Percentiles rank a stretch among this genome's conserved stretches.
These are phyloP conservation scores for Ctenodactylus gundi DNA, from an alignment of 2,113 vertebrate species.

Conservation along the genomic window DNA sequence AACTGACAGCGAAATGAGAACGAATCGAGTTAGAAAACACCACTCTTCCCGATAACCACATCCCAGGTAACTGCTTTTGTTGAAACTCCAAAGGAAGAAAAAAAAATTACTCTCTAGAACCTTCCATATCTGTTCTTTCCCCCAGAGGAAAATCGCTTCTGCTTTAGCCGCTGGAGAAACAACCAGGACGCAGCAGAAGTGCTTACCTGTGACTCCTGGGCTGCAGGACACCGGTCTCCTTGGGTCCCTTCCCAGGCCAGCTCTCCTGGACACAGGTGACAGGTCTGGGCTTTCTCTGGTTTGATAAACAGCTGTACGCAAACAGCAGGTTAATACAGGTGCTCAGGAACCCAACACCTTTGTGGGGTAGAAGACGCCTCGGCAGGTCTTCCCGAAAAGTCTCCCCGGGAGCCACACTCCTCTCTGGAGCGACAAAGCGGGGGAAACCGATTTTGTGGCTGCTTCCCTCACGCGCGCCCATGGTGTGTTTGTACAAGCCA, in stretches of 20 bases:
- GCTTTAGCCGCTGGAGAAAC: background rate
- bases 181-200: background rate
- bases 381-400: constrained; percentile 60
- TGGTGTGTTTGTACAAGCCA: constrained; percentile 40
- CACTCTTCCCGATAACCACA: background rate
- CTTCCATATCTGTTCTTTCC: background rate
- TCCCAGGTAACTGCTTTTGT: constrained; percentile 45
- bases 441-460: constrained; percentile 37
- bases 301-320: constrained; percentile 46
- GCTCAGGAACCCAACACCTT: rapidly evolving
- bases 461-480: rapidly evolving
- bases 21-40: background rate
- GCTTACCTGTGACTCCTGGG: constrained; percentile 63
- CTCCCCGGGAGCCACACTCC: constrained; percentile 37
- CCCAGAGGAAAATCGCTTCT: background rate
- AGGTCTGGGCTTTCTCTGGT: constrained; percentile 39
- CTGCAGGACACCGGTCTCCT: background rate
- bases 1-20: constrained; percentile 63
- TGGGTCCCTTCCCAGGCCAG: background rate
- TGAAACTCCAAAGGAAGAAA: constrained; percentile 50
- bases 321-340: constrained; percentile 50
- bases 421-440: constrained; percentile 35
- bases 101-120: constrained; percentile 6
- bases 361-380: background rate
- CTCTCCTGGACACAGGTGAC: constrained; percentile 50